Evolutionary conservation across 2,888 invertebrate genomes (phyloP), one percentile per base, ranked within the genome.

Genomic region (Drosophila fungiperda): DNA sequence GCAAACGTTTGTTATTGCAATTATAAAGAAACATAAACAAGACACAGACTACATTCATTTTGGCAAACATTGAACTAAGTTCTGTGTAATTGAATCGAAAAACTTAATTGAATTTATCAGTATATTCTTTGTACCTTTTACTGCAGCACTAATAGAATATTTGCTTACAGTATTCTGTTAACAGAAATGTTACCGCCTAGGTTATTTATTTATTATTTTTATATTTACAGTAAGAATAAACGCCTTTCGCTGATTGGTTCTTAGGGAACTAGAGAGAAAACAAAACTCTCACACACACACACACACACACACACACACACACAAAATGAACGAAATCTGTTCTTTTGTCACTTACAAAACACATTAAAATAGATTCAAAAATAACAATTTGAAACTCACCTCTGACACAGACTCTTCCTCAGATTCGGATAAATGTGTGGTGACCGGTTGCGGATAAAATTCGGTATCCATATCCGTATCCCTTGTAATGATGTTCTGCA

Each of bases 331-430:
- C 45, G 23, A 45, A 8, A 45, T 45, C 45, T 26, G 23, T 45
- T 45, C 3, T 26, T 23, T 23, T 45, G 45, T 15, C 4, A 15
- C 15, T 23, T 23, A 23, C 45, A 23, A 23, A 15, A 45, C 45
- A 45, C 23, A 23, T 26, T 8, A 23, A 45, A 45, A 45, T 8
- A 15, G 0, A 45, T 15, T 23, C n/a, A 38, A 9, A 42, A 42
- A 29, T 6, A 38, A 15, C 38, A 8, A 15, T 4, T 45, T 15
- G 20, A 45, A 45, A 92, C 94, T 95, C 96, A 98, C 98, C 97
- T 98, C 98, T 92, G 98, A 98, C 93, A 97, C 97, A 94, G 98
- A 98, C 94, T 98, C 98, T 94, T 98, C 98, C 94, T 98, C 98
- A 94, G 98, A 98, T 95, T 97, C 98, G 92, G 98, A 98, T 94